Evolutionary conservation across 2,113 vertebrate species (phyloP).

Genomic region (Gila orcuttii): DNA sequence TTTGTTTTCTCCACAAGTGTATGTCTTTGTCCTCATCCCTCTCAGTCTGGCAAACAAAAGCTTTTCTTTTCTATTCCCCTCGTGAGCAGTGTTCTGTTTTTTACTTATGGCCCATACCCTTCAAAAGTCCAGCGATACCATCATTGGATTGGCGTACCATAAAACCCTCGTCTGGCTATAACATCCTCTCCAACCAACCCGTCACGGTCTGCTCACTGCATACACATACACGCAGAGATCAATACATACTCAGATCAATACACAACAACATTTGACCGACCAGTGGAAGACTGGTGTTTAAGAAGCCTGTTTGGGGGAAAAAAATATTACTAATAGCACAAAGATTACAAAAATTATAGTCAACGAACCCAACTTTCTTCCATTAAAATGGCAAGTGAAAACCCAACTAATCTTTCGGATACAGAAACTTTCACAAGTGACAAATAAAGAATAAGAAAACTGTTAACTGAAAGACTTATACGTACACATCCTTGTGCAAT

Average conservation of each 20-base stretch:
- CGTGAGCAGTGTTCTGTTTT: neutral
- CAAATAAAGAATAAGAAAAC: neutral
- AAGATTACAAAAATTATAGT: neutral
- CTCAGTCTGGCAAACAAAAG: conserved; percentile 34
- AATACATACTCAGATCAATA: neutral
- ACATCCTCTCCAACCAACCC: conserved; percentile 5
- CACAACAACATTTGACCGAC: neutral
- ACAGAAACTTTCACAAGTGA: neutral
- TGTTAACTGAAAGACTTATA: neutral
- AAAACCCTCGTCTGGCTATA: neutral
- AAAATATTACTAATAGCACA: neutral
- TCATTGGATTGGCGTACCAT: neutral
- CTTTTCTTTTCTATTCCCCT: conserved; percentile 22
- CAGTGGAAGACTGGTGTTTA: neutral
- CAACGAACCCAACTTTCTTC: neutral
- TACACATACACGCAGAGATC: conserved; percentile 4
- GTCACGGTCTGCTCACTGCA: neutral
- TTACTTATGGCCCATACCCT: conserved; percentile 8
- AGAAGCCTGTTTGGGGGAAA: neutral
- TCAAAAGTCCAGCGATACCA: neutral
- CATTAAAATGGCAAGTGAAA: neutral
- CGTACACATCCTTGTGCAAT: neutral
- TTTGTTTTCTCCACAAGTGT: conserved; percentile 31
- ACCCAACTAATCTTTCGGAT: neutral
- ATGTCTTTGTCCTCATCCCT: conserved; percentile 32